These are phyloP conservation scores for Podocnemis expansa DNA, from an alignment of 2,113 vertebrate genomes.

Conservation along the genomic window DNA sequence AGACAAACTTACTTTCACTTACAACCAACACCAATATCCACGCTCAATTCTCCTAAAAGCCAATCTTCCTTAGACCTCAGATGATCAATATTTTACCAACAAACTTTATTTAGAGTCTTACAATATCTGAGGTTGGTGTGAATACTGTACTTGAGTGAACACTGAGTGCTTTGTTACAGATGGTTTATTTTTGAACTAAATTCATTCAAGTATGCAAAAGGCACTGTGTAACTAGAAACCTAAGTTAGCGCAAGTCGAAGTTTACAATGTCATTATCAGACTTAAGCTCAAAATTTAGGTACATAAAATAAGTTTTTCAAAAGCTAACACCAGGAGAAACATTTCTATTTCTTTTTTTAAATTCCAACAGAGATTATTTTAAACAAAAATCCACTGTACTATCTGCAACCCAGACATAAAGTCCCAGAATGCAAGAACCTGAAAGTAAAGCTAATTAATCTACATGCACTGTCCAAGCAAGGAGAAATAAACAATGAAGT, in stretches of 20 bases:
- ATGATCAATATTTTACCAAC: not conserved
- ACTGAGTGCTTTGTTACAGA: not conserved
- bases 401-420: not conserved
- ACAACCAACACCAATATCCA: not conserved
- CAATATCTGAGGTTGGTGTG: not conserved
- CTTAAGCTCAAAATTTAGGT: not conserved
- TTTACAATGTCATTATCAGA: not conserved
- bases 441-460: not conserved
- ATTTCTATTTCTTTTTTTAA: not conserved
- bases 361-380: not conserved
- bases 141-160: not conserved
- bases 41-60: not conserved
- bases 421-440: not conserved
- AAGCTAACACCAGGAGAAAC: not conserved
- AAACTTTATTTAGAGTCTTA: not conserved
- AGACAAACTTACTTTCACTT: not conserved
- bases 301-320: not conserved
- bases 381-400: not conserved
- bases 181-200: not conserved
- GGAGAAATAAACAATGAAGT: not conserved
- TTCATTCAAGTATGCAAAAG: not conserved
- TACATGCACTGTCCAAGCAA: not conserved
- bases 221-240: not conserved
- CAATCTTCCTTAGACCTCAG: not conserved
- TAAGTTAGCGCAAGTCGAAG: not conserved